phyloP scores from a whole-genome alignment of 2,888 invertebrate genomes.

The Torymus aiolomorphi region DNA sequence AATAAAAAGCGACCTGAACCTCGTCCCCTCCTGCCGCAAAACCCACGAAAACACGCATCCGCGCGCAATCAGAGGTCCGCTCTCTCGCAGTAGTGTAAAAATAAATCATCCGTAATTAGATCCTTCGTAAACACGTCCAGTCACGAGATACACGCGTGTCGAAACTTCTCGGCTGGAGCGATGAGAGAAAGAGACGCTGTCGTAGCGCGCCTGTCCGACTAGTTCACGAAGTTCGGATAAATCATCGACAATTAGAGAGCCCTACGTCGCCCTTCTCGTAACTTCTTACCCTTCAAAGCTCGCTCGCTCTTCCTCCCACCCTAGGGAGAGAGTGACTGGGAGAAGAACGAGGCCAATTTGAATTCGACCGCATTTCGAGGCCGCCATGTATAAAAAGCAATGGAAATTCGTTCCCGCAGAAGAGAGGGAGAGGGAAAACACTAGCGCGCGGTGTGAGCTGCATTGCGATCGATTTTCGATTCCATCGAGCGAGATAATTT shows the following conservation, averaged over 20 bases:
- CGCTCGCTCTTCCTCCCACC: neutral
- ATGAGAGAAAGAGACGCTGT: neutral
- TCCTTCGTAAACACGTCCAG: conserved; percentile 23
- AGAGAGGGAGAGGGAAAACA: neutral
- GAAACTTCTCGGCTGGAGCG: neutral
- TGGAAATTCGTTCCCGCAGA: neutral
- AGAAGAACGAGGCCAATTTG: neutral
- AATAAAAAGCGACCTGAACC: neutral
- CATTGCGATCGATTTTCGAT: conserved; percentile 55
- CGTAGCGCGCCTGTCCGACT: conserved; percentile 24
- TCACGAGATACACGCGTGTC: neutral
- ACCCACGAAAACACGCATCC: neutral
- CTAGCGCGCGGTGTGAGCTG: neutral
- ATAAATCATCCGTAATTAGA: conserved; percentile 45
- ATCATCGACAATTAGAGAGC: conserved; percentile 47
- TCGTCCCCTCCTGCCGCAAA: neutral
- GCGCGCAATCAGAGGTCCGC: no score
- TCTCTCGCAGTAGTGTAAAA: neutral
- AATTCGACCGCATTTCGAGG: conserved; percentile 15
- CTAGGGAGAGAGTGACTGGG: neutral
- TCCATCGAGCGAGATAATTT: conserved; percentile 56
- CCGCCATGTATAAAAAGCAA: neutral
- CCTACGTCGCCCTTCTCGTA: neutral
- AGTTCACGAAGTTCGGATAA: conserved; percentile 26
- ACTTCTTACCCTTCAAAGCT: neutral